Base-by-base conservation (phyloP, 1,140 invertebrate species). In the Pogonomyrmex californicus region DNA sequence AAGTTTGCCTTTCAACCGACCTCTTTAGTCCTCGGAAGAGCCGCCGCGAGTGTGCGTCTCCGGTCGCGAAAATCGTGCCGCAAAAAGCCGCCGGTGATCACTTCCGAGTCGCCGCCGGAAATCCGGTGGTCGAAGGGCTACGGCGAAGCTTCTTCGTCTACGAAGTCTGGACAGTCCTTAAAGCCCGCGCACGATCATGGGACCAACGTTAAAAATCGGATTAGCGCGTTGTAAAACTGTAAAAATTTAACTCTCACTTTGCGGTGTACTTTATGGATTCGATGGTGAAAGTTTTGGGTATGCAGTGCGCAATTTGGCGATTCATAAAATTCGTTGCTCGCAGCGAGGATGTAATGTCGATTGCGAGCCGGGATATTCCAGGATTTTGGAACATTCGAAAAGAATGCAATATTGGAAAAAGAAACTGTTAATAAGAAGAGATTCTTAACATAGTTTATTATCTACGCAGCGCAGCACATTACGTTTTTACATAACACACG, bases 21-120 rank as follows among this genome's bases (percentile, higher is more conserved):
- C 91, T 91, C 91, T 92, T 92, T 91, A 94, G 93, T 94, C 88
- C 88, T 88, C 88, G 38, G 90, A 91, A 75, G 92, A 93, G 36
- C 65, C 58, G 66, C 75, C 73, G 71, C 83, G 83, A 56, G 87
- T 66, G 87, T 90, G 68, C 54, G 90, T 66, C 77, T 90, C n/a
- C 70, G 54, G 44, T 44, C 30, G 49, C 38, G 17, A 70, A 54
- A 79, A 79, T 51, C 58, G 36, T 10, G n/a, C 41, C 56, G 38
- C 38, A 58, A n/a, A 33, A 76, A 76, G 23, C 36, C 54, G 51
- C 23, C 23, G 36, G 23, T n/a, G 41, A 77, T 77, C 14, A 9
- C 30, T 60, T 62, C 56, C 75, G 75, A 30, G 23, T 36, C 12
- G 12, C 47, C 44, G 14, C 56, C 56, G 38, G 44, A 78, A 63